These are phyloP conservation scores for Hippocampus comes DNA, from an alignment of 2,113 vertebrate genomes.

Conservation along the genomic window DNA sequence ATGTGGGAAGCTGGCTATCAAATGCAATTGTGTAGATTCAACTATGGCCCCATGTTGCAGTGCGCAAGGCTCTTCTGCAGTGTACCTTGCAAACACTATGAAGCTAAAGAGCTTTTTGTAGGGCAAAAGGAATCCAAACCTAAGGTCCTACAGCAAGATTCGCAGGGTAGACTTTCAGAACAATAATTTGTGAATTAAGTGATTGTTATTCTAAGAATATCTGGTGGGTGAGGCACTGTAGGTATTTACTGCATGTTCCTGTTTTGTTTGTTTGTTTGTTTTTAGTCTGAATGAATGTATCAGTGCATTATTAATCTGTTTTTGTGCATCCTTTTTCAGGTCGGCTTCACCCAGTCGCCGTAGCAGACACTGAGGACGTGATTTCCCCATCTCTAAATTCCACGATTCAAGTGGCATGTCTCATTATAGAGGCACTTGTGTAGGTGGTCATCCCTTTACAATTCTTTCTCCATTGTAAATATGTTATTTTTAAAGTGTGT, in stretches of 20 bases:
- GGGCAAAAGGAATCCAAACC: conserved; percentile 12
- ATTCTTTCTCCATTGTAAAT: conserved; percentile 81
- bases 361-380: conserved; percentile 91
- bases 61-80: background rate
- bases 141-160: background rate
- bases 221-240: background rate
- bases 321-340: conserved; percentile 75
- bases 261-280: conserved; percentile 28
- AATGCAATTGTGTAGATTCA: conserved; percentile 15
- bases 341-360: conserved; percentile 87
- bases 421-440: conserved; percentile 99
- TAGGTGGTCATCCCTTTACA: conserved; percentile 86
- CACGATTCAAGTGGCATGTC: conserved; percentile 99
- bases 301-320: conserved; percentile 51
- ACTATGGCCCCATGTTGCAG: background rate
- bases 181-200: background rate
- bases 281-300: conserved; percentile 14
- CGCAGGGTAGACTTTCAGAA: background rate
- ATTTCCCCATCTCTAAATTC: conserved; percentile 87
- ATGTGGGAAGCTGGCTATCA: conserved; percentile 3
- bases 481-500: conserved; percentile 88
- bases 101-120: background rate
- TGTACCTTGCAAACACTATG: conserved; percentile 7
- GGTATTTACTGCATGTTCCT: background rate
- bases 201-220: conserved; percentile 2